phyloP scores from a whole-genome alignment of 2,113 vertebrate genomes.

The Melanerpes aurifrons region DNA sequence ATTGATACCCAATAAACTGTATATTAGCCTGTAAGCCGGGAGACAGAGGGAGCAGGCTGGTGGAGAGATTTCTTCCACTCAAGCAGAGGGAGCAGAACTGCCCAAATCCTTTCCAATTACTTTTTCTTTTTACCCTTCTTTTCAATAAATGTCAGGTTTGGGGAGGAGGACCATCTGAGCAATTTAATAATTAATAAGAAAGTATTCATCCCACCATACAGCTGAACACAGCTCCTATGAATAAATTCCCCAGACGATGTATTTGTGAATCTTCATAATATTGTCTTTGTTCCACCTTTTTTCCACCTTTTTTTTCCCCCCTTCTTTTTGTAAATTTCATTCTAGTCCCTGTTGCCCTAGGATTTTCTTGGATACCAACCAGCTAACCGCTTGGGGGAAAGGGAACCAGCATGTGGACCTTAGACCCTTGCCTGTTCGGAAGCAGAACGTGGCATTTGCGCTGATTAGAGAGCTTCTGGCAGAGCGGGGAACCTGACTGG shows the following conservation, averaged over 20 bases:
- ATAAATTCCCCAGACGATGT: slow-evolving; percentile 24
- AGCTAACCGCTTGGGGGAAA: neutral
- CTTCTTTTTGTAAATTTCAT: neutral
- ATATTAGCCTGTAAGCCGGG: slow-evolving; percentile 14
- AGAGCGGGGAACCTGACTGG: neutral
- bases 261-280: neutral
- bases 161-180: slow-evolving; percentile 44
- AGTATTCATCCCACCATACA: neutral
- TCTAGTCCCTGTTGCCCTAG: neutral
- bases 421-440: neutral
- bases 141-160: slow-evolving; percentile 31
- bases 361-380: neutral
- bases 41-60: neutral
- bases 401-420: neutral
- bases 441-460: neutral
- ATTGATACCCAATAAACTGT: slow-evolving; percentile 59
- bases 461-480: neutral
- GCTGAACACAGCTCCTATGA: slow-evolving; percentile 38
- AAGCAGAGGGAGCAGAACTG: neutral
- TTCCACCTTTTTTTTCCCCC: neutral
- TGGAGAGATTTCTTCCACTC: neutral
- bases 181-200: slow-evolving; percentile 62
- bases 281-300: neutral
- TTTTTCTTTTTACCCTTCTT: neutral
- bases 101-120: slow-evolving; percentile 55